These are phyloP conservation scores for Emys orbicularis DNA, from an alignment of 2,797 vertebrate species.

Conservation along the genomic window DNA sequence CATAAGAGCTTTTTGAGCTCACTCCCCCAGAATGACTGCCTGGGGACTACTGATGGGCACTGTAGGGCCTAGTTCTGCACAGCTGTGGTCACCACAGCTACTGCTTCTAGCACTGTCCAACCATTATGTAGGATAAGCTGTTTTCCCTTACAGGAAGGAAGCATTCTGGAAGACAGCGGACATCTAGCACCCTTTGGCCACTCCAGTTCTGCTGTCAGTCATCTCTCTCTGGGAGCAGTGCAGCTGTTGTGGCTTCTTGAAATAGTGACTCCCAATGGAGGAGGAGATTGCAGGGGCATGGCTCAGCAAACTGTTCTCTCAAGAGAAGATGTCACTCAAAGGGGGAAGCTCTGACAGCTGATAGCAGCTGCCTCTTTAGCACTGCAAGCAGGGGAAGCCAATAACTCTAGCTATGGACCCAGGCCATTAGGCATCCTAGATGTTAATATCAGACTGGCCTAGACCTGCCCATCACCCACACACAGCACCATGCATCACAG, in stretches of 20 bases:
- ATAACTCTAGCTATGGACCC: not conserved
- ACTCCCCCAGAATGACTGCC: too few species aligned
- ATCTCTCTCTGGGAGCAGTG: not conserved
- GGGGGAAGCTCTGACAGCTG: too few species aligned
- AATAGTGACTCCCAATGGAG: not conserved
- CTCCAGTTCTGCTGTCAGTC: not conserved
- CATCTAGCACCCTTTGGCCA: not conserved
- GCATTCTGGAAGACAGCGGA: not conserved
- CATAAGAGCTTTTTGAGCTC: not conserved
- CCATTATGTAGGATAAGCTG: too few species aligned
- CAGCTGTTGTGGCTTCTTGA: not conserved
- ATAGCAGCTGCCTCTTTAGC: not conserved
- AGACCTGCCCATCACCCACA: not conserved
- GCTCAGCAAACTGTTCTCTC: not conserved
- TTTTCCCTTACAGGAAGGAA: not conserved
- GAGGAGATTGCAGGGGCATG: not conserved
- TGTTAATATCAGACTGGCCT: not conserved
- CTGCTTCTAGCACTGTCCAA: too few species aligned
- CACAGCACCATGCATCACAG: not conserved
- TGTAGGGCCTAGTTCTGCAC: not conserved
- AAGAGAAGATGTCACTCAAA: not conserved
- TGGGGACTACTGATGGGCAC: too few species aligned
- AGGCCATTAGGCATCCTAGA: not conserved
- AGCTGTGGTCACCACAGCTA: not conserved
- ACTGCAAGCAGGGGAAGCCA: not conserved